phyloP scores from a whole-genome alignment of 2,113 vertebrate genomes.

The Cottus gobio region DNA sequence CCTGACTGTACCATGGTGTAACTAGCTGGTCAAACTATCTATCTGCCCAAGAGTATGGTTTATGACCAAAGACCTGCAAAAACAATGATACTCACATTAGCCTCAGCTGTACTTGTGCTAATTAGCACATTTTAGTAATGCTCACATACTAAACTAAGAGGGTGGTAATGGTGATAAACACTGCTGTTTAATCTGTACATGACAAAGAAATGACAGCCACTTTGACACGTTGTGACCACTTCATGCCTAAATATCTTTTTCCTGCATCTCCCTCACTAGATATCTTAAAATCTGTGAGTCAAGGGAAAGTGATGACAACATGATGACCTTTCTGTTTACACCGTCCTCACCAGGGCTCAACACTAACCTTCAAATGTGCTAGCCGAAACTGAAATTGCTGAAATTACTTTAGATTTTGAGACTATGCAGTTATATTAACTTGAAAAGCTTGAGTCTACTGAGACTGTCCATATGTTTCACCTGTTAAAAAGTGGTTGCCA shows the following conservation, averaged over 20 bases:
- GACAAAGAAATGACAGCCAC: too few relatives aligned
- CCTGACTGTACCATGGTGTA: neutral
- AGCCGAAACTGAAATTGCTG: neutral
- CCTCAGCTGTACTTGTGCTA: neutral
- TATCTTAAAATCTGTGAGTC: neutral
- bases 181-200: neutral
- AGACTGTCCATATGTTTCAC: neutral
- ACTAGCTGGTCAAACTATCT: neutral
- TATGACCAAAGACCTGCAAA: neutral
- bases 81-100: neutral
- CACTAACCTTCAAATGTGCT: too few relatives aligned
- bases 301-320: too few relatives aligned
- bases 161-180: neutral
- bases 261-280: neutral
- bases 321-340: neutral
- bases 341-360: neutral
- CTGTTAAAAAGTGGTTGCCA: neutral
- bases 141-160: neutral
- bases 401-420: too few relatives aligned
- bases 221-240: neutral
- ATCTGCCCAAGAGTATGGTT: neutral
- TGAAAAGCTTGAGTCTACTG: neutral
- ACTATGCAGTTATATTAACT: too few relatives aligned
- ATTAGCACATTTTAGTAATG: too few relatives aligned
- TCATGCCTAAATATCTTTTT: too few relatives aligned